These are phyloP conservation scores for Okamejei kenojei DNA, from an alignment of 2,797 vertebrate genomes.

Conservation along the genomic window DNA sequence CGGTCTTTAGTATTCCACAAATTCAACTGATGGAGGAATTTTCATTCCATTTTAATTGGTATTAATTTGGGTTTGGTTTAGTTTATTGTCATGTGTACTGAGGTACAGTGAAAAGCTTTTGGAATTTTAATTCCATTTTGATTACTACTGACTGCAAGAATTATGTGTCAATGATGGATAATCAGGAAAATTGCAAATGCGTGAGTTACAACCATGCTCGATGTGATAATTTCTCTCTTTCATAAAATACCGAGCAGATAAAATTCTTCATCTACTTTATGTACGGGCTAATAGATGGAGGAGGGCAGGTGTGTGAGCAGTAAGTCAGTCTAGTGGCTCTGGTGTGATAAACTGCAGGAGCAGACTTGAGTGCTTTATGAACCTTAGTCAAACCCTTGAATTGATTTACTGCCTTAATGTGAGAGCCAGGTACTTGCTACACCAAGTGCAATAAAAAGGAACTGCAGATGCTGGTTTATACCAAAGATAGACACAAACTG, in stretches of 20 bases:
- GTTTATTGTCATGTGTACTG: too few species aligned
- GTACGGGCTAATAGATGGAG: not conserved
- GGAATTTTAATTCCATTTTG: not conserved
- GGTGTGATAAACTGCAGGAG: slow-evolving; percentile 9
- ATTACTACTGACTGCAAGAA: not conserved
- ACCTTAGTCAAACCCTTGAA: slow-evolving; percentile 22
- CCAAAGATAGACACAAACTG: too few species aligned
- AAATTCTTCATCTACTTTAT: slow-evolving; percentile 30
- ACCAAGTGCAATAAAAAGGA: too few species aligned
- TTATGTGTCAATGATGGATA: not conserved
- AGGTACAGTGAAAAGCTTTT: too few species aligned
- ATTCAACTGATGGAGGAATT: not conserved
- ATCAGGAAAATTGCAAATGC: slow-evolving; percentile 20
- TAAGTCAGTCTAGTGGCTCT: slow-evolving; percentile 27
- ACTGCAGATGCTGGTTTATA: too few species aligned
- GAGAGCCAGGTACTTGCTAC: not conserved
- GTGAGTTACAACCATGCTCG: not conserved
- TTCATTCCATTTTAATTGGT: slow-evolving; percentile 1
- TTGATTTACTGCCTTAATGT: slow-evolving; percentile 20
- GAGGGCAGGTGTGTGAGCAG: slow-evolving; percentile 5
- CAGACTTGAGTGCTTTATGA: slow-evolving; percentile 26
- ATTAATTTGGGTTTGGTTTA: not conserved
- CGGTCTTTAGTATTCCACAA: not conserved
- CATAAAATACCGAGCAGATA: slow-evolving; percentile 27
- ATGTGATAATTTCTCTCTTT: not conserved